phyloP scores from a whole-genome alignment of 2,888 invertebrate genomes.

The Calliphora vomitoria region DNA sequence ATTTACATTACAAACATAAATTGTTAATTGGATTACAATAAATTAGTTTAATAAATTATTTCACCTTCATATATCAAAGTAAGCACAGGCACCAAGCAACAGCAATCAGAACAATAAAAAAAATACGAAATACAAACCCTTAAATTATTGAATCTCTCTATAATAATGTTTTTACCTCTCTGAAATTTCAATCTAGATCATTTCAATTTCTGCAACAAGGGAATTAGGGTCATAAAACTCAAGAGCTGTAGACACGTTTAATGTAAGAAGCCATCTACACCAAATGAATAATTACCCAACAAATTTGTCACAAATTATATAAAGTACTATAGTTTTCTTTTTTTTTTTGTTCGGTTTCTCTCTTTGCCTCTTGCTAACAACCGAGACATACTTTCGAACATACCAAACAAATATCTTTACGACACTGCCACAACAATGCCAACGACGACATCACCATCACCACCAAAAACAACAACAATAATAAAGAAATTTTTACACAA shows the following conservation, averaged over 20 bases:
- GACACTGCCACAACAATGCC: not conserved
- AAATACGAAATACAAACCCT: not conserved
- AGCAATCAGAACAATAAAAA: not conserved
- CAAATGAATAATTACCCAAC: conserved; percentile 73
- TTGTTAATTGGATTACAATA: conserved; percentile 36
- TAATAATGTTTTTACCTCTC: not conserved
- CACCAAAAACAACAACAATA: conserved; percentile 1
- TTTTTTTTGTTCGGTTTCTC: too few species aligned
- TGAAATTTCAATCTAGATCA: conserved; percentile 26
- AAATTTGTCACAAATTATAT: conserved; percentile 73
- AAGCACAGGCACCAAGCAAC: not conserved
- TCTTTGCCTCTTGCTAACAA: not conserved
- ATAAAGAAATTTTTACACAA: conserved; percentile 22
- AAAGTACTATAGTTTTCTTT: conserved; percentile 46
- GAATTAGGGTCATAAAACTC: conserved; percentile 64
- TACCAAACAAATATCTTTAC: conserved; percentile 14
- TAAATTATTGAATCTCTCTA: conserved; percentile 26
- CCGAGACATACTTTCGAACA: not conserved
- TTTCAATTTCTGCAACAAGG: conserved; percentile 20
- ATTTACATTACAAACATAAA: conserved; percentile 30
- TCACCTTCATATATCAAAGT: conserved; percentile 42
- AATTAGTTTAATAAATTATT: conserved; percentile 53
- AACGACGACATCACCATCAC: not conserved
- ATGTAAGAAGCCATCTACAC: conserved; percentile 45
- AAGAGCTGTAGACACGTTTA: conserved; percentile 57